Percentiles rank a stretch among this genome's conserved stretches.
Conservation (phyloP, 2,888 invertebrate genomes). For the Cynaeus angustus region DNA sequence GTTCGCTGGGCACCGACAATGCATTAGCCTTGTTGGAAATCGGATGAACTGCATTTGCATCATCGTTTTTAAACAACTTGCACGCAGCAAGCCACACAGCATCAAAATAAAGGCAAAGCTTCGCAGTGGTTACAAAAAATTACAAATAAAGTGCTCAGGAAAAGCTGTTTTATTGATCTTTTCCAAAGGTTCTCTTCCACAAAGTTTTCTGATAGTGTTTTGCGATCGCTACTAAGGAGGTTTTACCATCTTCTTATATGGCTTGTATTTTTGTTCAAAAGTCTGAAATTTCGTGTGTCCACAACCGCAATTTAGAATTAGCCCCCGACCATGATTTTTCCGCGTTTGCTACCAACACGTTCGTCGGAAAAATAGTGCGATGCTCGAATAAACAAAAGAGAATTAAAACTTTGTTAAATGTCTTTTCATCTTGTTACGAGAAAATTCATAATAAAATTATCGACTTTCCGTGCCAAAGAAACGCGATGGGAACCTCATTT, state of each 20-base stretch:
- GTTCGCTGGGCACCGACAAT: slow-evolving; percentile 12
- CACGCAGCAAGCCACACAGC: too few species aligned
- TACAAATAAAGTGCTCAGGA: too few species aligned
- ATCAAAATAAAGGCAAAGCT: too few species aligned
- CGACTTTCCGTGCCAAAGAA: slow-evolving; percentile 23
- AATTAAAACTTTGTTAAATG: slow-evolving; percentile 48
- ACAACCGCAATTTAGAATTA: background rate
- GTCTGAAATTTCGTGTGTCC: too few species aligned
- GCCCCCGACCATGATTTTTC: background rate
- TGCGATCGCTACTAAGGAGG: too few species aligned
- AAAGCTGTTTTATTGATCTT: too few species aligned
- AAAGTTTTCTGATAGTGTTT: too few species aligned
- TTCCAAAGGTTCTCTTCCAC: too few species aligned
- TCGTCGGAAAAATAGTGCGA: background rate
- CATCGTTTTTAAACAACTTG: slow-evolving; percentile 46
- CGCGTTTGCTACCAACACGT: background rate
- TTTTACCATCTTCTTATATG: too few species aligned
- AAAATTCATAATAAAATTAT: slow-evolving; percentile 47
- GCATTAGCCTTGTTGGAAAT: slow-evolving; percentile 27
- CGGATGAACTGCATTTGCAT: slow-evolving; percentile 38
- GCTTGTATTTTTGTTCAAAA: too few species aligned
- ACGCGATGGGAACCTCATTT: slow-evolving; percentile 19
- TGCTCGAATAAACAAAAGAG: slow-evolving; percentile 29
- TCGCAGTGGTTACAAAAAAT: slow-evolving; percentile 1
- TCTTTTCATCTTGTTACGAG: slow-evolving; percentile 31